phyloP scores from a whole-genome alignment of 2,888 invertebrate species.

The Tetragonula carbonaria region DNA sequence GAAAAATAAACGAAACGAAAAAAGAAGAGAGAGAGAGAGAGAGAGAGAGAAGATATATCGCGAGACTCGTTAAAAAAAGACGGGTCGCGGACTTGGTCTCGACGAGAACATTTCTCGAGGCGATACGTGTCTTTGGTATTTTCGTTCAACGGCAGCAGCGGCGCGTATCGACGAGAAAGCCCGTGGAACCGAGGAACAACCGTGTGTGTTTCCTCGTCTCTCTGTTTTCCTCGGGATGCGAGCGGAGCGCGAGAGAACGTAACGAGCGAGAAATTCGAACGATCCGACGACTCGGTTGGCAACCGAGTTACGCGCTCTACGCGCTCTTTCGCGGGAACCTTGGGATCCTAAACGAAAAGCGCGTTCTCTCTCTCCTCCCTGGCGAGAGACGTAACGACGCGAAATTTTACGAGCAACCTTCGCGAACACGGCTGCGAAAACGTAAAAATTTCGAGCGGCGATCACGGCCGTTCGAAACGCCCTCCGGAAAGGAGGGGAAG shows the following conservation, averaged over 20 bases:
- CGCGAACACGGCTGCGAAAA: not conserved
- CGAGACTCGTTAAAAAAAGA: slow-evolving; percentile 47
- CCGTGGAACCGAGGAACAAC: not conserved
- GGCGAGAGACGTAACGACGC: not conserved
- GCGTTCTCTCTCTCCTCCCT: no score
- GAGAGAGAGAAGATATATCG: not conserved
- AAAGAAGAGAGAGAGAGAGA: not conserved
- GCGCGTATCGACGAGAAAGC: slow-evolving; percentile 32
- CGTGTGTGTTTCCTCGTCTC: not conserved
- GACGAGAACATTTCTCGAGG: slow-evolving; percentile 17
- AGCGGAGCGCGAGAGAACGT: not conserved
- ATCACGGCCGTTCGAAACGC: not conserved
- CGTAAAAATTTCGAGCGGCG: not conserved
- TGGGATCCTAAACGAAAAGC: not conserved
- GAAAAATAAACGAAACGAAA: not conserved
- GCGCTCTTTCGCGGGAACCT: not conserved
- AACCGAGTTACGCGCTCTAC: slow-evolving; percentile 3
- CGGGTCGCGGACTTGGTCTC: slow-evolving; percentile 9
- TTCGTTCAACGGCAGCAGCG: slow-evolving; percentile 18
- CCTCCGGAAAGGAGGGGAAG: no score
- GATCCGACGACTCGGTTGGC: slow-evolving; percentile 49
- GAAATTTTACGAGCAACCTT: not conserved
- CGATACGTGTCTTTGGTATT: slow-evolving; percentile 41
- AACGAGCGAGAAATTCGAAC: slow-evolving; percentile 25
- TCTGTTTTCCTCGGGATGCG: not conserved